A percentile compares a stretch with the other conserved stretches of the same genome.
These are phyloP conservation scores for Pangasianodon hypophthalmus DNA, from an alignment of 2,113 vertebrate species.

Conservation along the genomic window DNA sequence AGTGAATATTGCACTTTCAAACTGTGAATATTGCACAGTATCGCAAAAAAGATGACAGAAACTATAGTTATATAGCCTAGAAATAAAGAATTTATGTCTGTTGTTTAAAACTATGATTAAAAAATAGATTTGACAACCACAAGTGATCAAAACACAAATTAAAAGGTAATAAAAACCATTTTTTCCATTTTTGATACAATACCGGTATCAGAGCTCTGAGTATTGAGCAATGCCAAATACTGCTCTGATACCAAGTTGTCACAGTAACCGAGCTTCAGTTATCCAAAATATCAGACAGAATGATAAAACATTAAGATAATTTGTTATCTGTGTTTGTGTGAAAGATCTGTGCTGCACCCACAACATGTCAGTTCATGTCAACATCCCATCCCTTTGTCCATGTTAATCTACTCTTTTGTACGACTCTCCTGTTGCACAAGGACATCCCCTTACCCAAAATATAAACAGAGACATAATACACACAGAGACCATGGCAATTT, in stretches of 20 bases:
- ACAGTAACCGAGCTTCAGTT: neutral
- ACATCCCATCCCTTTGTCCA: too few relatives aligned
- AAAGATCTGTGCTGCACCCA: neutral
- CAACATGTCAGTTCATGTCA: neutral
- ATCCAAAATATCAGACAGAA: neutral
- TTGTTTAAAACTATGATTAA: neutral
- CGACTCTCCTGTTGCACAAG: neutral
- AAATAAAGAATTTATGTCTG: neutral
- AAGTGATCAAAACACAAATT: neutral
- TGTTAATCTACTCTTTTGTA: neutral
- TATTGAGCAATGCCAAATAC: neutral
- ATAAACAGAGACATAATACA: slow-evolving; percentile 22
- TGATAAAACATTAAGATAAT: neutral
- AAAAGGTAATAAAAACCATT: neutral
- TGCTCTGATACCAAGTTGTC: neutral
- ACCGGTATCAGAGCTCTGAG: neutral
- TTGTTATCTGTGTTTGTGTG: neutral
- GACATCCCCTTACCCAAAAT: neutral
- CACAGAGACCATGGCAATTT: neutral
- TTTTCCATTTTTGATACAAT: too few relatives aligned
- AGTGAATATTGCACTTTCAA: neutral
- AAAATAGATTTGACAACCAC: neutral
- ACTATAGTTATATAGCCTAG: too few relatives aligned
- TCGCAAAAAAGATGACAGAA: too few relatives aligned
- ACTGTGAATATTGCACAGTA: neutral